These are phyloP conservation scores for Heliangelus exortis DNA, from an alignment of 2,797 vertebrate genomes.

Conservation along the genomic window DNA sequence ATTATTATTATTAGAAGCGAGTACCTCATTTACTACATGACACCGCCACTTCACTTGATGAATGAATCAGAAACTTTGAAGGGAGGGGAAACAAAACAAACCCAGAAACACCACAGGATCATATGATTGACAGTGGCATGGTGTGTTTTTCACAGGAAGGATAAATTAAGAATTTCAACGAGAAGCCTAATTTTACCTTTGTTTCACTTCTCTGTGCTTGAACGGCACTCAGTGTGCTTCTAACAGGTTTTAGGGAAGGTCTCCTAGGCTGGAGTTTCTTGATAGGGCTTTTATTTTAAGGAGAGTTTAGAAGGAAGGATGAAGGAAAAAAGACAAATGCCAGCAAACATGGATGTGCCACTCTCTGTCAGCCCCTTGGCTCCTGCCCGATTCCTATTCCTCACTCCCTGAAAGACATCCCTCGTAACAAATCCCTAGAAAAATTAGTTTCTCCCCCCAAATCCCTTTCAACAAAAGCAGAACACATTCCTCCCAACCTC, in stretches of 20 bases:
- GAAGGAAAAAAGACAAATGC: background rate
- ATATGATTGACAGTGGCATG: background rate
- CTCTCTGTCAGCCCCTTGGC: background rate
- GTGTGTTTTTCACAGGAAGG: background rate
- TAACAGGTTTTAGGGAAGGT: background rate
- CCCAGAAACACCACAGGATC: constrained; percentile 7
- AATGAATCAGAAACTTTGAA: constrained; percentile 43
- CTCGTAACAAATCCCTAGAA: background rate
- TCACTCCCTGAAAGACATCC: background rate
- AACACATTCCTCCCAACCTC: background rate
- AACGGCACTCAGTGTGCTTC: background rate
- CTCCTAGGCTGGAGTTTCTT: background rate
- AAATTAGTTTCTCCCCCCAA: rapidly evolving
- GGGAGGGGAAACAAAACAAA: constrained; percentile 43
- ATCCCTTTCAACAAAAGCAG: background rate
- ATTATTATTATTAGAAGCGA: background rate
- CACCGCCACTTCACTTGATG: background rate
- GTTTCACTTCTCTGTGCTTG: constrained; percentile 44
- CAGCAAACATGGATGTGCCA: background rate
- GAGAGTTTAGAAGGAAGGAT: background rate
- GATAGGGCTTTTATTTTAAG: background rate
- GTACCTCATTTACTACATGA: background rate
- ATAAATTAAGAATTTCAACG: constrained; percentile 46
- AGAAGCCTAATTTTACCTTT: constrained; percentile 35
- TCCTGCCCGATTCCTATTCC: background rate